Evolutionary conservation across 2,113 vertebrate genomes (phyloP).

Genomic region (Menura novaehollandiae): DNA sequence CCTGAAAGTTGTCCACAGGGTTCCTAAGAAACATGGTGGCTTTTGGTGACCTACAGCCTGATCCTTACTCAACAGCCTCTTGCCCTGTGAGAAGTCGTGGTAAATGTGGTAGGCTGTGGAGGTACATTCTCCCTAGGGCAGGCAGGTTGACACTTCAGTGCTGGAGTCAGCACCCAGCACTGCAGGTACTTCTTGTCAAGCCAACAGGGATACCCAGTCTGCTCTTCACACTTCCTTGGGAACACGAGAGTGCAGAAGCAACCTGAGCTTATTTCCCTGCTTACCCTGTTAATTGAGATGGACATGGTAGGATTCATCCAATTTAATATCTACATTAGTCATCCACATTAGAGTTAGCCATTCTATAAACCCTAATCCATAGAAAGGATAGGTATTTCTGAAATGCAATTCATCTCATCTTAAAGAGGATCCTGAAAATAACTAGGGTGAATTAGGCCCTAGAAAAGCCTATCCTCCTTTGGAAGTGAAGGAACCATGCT

Average conservation of each 20-base stretch:
- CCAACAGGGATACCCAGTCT: background rate
- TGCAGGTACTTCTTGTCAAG: background rate
- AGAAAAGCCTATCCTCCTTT: background rate
- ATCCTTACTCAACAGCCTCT: background rate
- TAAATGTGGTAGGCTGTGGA: background rate
- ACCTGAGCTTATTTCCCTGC: background rate
- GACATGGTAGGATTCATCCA: background rate
- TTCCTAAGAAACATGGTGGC: background rate
- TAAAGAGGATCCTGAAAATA: background rate
- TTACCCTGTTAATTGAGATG: background rate
- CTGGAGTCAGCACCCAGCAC: background rate
- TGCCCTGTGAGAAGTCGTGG: background rate
- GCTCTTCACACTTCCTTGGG: background rate
- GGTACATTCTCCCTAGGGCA: background rate
- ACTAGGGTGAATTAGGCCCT: background rate
- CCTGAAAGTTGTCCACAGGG: background rate
- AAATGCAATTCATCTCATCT: background rate
- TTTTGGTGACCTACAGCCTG: background rate
- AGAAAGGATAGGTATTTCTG: background rate
- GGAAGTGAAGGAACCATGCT: background rate
- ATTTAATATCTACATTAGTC: background rate
- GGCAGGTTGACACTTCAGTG: background rate
- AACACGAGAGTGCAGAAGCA: background rate
- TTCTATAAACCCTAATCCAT: background rate
- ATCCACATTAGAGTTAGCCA: background rate